Evolutionary conservation across 2,888 invertebrate species (phyloP).

Genomic region (Monochamus alternatus): DNA sequence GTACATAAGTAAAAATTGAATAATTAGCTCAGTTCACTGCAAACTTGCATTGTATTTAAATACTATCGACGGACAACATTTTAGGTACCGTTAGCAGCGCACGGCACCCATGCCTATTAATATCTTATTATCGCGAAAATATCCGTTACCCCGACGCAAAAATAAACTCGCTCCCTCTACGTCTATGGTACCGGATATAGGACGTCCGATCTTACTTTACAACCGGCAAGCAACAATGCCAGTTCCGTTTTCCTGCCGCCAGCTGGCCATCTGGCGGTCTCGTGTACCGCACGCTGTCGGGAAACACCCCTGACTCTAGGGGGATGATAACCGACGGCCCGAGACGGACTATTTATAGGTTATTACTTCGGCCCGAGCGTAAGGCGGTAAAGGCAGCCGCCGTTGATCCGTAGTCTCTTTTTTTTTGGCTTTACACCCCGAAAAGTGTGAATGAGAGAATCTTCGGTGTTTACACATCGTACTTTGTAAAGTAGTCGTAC

Average conservation of each 20-base stretch:
- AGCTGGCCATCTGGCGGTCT: conserved; percentile 48
- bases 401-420: not conserved
- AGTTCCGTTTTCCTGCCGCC: conserved; percentile 60
- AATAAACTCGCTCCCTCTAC: conserved; percentile 33
- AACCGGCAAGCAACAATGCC: conserved; percentile 57
- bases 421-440: not conserved
- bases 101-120: not conserved
- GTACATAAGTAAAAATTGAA: no score
- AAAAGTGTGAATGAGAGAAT: not conserved
- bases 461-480: no score
- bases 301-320: conserved; percentile 7
- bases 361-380: conserved; percentile 36
- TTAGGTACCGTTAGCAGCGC: no score
- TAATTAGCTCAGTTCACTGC: no score
- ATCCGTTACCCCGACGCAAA: conserved; percentile 13
- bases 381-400: conserved; percentile 34
- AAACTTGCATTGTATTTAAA: no score
- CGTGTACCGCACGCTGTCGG: conserved; percentile 14
- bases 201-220: conserved; percentile 67
- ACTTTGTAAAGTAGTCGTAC: no score
- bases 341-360: conserved; percentile 43
- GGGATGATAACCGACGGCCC: conserved; percentile 30
- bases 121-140: conserved; percentile 4
- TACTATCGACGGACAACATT: no score
- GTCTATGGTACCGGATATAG: conserved; percentile 64